Conservation (phyloP, 1,140 invertebrate genomes). For the Asobara japonica region DNA sequence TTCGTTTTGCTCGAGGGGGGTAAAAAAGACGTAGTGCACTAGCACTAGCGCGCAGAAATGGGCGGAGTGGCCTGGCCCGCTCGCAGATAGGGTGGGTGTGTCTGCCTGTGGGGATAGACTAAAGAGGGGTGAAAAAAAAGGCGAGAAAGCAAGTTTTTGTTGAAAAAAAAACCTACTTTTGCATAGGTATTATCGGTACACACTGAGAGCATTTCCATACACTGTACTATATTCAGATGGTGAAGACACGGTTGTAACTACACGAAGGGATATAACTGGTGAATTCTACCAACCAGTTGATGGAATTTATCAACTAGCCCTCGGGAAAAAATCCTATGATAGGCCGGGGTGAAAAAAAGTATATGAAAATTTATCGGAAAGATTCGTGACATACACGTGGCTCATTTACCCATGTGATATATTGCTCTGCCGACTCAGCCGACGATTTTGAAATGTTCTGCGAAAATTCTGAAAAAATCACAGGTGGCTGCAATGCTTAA, state of each 20-base stretch:
- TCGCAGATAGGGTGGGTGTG: slow-evolving; percentile 13
- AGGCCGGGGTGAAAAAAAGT: not conserved
- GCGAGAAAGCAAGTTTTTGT: not conserved
- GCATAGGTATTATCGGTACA: not conserved
- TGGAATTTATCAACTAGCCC: too few relatives aligned
- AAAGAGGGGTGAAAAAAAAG: not conserved
- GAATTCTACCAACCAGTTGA: too few relatives aligned
- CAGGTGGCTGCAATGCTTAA: too few relatives aligned
- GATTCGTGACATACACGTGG: too few relatives aligned
- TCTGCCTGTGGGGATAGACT: not conserved
- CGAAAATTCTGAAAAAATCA: not conserved
- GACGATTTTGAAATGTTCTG: not conserved
- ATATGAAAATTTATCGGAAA: too few relatives aligned
- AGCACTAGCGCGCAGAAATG: slow-evolving; percentile 13
- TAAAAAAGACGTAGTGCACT: not conserved
- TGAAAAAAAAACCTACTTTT: not conserved
- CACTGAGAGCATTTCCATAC: too few relatives aligned
- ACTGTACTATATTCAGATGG: too few relatives aligned
- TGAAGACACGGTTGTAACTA: too few relatives aligned
- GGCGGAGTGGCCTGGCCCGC: slow-evolving; percentile 13
- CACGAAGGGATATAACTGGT: too few relatives aligned
- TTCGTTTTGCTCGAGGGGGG: not conserved
- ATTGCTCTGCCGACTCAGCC: not conserved
- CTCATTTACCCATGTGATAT: too few relatives aligned
- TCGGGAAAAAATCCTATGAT: too few relatives aligned